These are phyloP conservation scores for Gadopsis marmoratus DNA, from an alignment of 2,797 vertebrate genomes.

Conservation along the genomic window DNA sequence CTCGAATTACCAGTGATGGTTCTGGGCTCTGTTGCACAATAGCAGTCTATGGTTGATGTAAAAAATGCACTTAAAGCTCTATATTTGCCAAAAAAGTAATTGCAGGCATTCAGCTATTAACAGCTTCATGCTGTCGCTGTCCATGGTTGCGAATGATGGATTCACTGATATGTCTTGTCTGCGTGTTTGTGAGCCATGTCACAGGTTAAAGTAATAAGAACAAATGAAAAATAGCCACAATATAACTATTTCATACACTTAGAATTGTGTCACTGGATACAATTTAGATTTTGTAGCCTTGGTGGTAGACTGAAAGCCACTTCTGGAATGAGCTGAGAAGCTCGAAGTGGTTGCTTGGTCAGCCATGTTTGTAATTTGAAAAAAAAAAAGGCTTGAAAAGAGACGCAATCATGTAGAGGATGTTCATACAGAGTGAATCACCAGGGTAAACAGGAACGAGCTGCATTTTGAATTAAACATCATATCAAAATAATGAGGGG, in stretches of 20 bases:
- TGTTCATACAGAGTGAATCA: constrained; percentile 23
- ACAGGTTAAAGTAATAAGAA: neutral
- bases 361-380: constrained; percentile 11
- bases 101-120: neutral
- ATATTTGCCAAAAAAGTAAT: neutral
- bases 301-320: neutral
- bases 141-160: constrained; percentile 2
- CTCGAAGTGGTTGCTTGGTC: constrained; percentile 4
- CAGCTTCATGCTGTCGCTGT: neutral
- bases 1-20: neutral
- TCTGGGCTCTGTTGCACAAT: neutral
- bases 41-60: neutral
- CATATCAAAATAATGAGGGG: constrained; percentile 31
- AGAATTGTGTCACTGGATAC: neutral
- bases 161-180: neutral
- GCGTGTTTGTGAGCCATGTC: neutral
- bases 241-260: neutral
- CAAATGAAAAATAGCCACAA: neutral
- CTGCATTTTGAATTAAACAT: constrained; percentile 28
- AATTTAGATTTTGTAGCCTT: neutral
- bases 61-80: neutral
- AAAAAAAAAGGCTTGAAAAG: constrained; percentile 5
- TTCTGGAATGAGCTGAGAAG: neutral
- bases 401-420: constrained; percentile 1
- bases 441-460: constrained; percentile 22